phyloP scores from a whole-genome alignment of 2,113 vertebrate species.

The Hyperopisus bebe region DNA sequence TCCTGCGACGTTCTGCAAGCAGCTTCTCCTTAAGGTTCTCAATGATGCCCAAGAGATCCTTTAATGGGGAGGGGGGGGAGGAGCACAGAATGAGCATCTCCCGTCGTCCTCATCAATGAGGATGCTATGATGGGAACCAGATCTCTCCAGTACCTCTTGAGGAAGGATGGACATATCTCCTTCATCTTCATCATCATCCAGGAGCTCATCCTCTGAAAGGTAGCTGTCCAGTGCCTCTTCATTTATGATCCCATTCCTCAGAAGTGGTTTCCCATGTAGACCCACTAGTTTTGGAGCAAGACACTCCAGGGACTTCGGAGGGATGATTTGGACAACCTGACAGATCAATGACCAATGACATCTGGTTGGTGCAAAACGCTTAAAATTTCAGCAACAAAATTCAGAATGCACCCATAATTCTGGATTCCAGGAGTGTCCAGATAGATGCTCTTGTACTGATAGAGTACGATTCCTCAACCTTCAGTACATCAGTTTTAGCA shows the following conservation, averaged over 20 bases:
- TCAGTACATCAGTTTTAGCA: not conserved
- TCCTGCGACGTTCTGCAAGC: slow-evolving; percentile 63
- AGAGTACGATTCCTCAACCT: not conserved
- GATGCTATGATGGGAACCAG: no score
- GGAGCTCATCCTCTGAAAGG: slow-evolving; percentile 55
- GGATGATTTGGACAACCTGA: slow-evolving; percentile 73
- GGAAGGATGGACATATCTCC: slow-evolving; percentile 71
- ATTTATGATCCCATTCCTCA: slow-evolving; percentile 47
- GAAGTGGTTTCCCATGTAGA: slow-evolving; percentile 53
- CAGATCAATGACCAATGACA: not conserved
- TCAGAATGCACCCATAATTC: not conserved
- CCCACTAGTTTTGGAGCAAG: slow-evolving; percentile 56
- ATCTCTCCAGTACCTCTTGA: slow-evolving; percentile 59
- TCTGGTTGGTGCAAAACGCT: not conserved
- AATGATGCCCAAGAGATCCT: slow-evolving; percentile 66
- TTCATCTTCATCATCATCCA: slow-evolving; percentile 68
- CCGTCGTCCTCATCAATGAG: not conserved
- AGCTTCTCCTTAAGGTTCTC: slow-evolving; percentile 66
- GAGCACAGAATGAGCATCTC: not conserved
- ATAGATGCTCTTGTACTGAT: not conserved
- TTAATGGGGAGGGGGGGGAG: not conserved
- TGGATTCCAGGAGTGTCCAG: not conserved
- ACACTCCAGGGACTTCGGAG: slow-evolving; percentile 53
- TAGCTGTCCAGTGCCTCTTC: slow-evolving; percentile 49
- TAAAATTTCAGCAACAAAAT: not conserved